Conservation (phyloP, 2,797 vertebrate species). For the Hoplostethus atlanticus region DNA sequence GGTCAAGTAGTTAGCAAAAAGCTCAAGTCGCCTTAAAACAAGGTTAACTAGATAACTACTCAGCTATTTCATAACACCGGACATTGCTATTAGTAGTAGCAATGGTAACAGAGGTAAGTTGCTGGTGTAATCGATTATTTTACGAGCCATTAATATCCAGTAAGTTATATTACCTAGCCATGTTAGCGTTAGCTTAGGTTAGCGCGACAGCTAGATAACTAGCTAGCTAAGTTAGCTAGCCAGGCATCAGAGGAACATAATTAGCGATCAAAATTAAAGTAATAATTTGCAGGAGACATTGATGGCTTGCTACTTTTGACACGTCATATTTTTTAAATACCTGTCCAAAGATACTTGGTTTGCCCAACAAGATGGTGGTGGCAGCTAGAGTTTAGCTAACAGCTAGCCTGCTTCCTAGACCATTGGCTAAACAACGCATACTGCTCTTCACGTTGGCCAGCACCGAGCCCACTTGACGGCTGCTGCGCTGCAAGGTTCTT, state of each 20-base stretch:
- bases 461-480: slow-evolving; percentile 27
- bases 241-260: slow-evolving; percentile 1
- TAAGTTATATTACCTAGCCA: slow-evolving; percentile 3
- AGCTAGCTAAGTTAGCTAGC: slow-evolving; percentile 18
- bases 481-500: slow-evolving; percentile 62
- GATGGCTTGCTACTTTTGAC: not conserved
- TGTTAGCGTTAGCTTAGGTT: slow-evolving; percentile 60
- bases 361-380: not conserved
- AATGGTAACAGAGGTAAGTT: accelerated
- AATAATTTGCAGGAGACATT: not conserved
- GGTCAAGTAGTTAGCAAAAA: not conserved
- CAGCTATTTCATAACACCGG: accelerated
- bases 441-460: slow-evolving; percentile 14
- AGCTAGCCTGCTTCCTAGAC: slow-evolving; percentile 29
- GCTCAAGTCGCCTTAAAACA: not conserved
- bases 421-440: slow-evolving; percentile 29
- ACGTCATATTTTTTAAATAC: slow-evolving; percentile 35
- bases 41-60: not conserved
- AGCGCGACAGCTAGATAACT: slow-evolving; percentile 48
- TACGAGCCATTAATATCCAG: accelerated
- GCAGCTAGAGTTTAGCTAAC: slow-evolving; percentile 15
- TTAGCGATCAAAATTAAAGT: not conserved
- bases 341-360: slow-evolving; percentile 30
- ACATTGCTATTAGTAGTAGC: accelerated
- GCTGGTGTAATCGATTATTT: accelerated